Percentiles rank a stretch among this genome's conserved stretches.
Evolutionary conservation across 1,140 invertebrate species (phyloP).

Genomic region (Panulirus ornatus): DNA sequence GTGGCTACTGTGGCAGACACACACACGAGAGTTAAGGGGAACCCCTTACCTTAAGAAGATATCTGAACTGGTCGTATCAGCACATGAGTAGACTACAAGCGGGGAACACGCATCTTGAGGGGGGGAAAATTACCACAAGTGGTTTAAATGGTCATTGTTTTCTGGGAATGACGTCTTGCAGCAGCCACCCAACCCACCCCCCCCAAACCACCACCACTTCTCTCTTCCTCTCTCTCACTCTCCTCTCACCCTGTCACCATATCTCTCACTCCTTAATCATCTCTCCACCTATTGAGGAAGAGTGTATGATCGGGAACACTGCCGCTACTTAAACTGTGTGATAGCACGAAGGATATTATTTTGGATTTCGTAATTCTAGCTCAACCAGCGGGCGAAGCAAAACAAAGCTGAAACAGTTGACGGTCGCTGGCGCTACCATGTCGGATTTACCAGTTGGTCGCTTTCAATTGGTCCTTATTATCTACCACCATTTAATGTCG

Average conservation of each 20-base stretch:
- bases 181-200: not conserved
- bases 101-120: not conserved
- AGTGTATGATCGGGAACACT: not conserved
- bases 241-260: conserved; percentile 39
- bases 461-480: not conserved
- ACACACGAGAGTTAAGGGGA: too few species aligned
- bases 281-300: not conserved
- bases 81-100: not conserved
- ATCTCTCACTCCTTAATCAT: conserved; percentile 15
- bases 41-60: not conserved
- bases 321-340: not conserved
- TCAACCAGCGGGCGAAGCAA: conserved; percentile 8
- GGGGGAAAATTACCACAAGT: not conserved
- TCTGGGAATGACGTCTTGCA: conserved; percentile 22
- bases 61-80: not conserved
- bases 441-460: not conserved
- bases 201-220: not conserved
- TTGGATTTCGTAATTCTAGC: conserved; percentile 41
- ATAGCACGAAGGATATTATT: not conserved
- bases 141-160: conserved; percentile 36
- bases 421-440: not conserved
- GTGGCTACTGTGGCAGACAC: too few species aligned
- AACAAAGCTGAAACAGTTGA: conserved; percentile 34
- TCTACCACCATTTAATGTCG: not conserved
- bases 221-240: conserved; percentile 16